Base-by-base conservation (phyloP, 2,113 vertebrate genomes). In the Trichomycterus rosablanca region DNA sequence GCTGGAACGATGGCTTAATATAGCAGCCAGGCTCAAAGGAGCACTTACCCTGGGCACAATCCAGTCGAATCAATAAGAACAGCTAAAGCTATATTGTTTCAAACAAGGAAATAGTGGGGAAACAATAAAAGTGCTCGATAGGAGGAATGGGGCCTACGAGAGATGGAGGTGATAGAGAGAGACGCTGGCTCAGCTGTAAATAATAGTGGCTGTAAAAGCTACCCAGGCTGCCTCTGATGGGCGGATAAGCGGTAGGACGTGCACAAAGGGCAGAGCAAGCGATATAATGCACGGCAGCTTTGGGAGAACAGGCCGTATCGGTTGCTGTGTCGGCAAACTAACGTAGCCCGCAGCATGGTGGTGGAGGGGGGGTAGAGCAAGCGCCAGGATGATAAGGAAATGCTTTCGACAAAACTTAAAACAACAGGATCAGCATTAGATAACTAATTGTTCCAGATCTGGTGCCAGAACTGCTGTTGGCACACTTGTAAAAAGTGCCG, bases 1-100 rank as follows among this genome's bases (percentile, higher is more conserved):
- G 60, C 77, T 89, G 90, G 83, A 91, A 86, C 87, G 88, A 93
- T 89, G 85, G 87, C 87, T 92, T 91, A 91, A 93, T 91, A 89
- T 80, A 86, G 81, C 86, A 70, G 77, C 74, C 46, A 80, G 86
- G 84, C 92, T 91, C 89, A 50, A 58, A 91, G 88, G 88, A 84
- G 75, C 87, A 81, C 86, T 88, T 84, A 84, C 81, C 62, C 77
- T 64, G 61, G 81, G 67, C 80, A 77, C 89, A 83, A 68, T 84
- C 86, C 83, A 77, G 80, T 80, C 49, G 64, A 83, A 93, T 94
- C 89, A 86, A 92, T 92, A 88, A 88, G 85, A 84, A 78, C 84
- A 78, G 85, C 78, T 85, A 83, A 68, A 43, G 68, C 76, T 48
- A 75, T 59, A 82, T 84, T 77, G 81, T 85, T 87, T 88, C 85